phyloP scores from a whole-genome alignment of 2,113 vertebrate species.

The Melanostigma gelatinosum region DNA sequence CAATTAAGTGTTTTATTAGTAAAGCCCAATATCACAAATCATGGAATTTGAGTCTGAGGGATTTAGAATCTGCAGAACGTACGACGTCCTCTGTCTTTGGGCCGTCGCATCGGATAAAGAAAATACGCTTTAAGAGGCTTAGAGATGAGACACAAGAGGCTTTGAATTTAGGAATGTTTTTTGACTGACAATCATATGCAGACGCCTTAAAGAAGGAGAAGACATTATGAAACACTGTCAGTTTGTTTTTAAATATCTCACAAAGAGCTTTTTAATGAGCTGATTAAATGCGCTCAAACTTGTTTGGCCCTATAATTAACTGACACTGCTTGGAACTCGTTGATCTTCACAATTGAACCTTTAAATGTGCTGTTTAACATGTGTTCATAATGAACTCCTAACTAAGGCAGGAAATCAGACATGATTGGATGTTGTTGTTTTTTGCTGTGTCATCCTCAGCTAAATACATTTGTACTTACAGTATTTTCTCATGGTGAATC shows the following conservation, averaged over 20 bases:
- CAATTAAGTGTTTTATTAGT: neutral
- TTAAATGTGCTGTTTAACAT: neutral
- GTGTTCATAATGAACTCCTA: too few relatives aligned
- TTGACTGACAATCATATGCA: too few relatives aligned
- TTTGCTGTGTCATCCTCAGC: neutral
- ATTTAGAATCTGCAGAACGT: too few relatives aligned
- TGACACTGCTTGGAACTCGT: neutral
- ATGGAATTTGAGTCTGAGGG: too few relatives aligned
- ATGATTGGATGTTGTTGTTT: neutral
- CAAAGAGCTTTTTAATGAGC: neutral
- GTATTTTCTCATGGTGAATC: neutral
- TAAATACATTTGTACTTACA: neutral
- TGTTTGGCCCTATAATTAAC: neutral
- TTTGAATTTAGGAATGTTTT: neutral
- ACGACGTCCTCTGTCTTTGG: too few relatives aligned
- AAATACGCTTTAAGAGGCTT: too few relatives aligned
- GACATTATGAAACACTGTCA: neutral
- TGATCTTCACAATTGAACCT: neutral
- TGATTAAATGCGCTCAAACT: neutral
- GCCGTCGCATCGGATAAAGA: neutral
- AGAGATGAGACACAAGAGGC: neutral
- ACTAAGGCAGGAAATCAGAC: slow-evolving; percentile 8
- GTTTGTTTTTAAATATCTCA: neutral
- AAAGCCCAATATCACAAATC: too few relatives aligned
- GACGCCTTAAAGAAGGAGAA: neutral